These are phyloP conservation scores for Crotalus adamanteus DNA, from an alignment of 2,797 vertebrate genomes.

Conservation along the genomic window DNA sequence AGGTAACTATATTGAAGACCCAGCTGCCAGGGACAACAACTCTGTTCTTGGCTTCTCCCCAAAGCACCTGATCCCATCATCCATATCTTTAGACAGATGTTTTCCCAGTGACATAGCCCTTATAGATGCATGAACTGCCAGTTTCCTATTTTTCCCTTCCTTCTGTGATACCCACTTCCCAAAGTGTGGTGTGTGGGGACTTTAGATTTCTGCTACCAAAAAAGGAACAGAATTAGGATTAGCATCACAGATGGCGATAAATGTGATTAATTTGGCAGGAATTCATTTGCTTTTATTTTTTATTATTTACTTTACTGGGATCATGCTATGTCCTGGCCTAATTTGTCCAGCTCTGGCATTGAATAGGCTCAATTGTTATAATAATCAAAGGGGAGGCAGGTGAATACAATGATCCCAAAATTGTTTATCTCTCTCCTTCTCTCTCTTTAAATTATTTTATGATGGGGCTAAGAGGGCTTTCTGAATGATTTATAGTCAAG, in stretches of 20 bases:
- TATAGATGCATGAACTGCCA: not conserved
- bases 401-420: constrained; percentile 21
- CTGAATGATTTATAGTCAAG: constrained; percentile 55
- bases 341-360: constrained; percentile 42
- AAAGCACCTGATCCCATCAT: not conserved
- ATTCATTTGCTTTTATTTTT: constrained; percentile 41
- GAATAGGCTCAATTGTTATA: constrained; percentile 60
- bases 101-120: not conserved
- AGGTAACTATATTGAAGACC: not conserved
- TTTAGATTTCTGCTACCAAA: constrained; percentile 47
- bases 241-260: constrained; percentile 62
- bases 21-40: not conserved
- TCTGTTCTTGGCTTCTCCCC: not conserved
- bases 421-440: not conserved
- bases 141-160: not conserved
- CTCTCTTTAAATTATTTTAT: constrained; percentile 57
- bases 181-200: not conserved
- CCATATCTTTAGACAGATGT: not conserved
- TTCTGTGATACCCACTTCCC: not conserved
- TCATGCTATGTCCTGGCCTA: constrained; percentile 44
- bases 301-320: constrained; percentile 30
- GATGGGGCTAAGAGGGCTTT: not conserved
- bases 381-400: constrained; percentile 22
- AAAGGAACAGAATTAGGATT: constrained; percentile 65
- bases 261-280: constrained; percentile 65